Base-by-base conservation (phyloP, 2,113 vertebrate genomes). In the Oryzias melastigma region DNA sequence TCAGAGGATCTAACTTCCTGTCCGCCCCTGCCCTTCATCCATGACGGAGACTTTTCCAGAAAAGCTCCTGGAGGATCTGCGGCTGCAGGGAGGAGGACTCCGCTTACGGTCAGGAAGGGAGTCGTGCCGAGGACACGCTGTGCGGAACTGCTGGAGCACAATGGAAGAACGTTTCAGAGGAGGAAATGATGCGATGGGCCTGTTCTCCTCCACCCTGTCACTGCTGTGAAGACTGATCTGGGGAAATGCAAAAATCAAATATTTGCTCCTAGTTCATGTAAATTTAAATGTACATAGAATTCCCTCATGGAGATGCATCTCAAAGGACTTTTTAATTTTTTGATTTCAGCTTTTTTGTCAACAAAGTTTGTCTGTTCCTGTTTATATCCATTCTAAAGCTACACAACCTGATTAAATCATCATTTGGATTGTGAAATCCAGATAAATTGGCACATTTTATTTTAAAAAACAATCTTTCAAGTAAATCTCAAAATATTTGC, bases 51-150 rank as follows among this genome's bases (percentile, higher is more conserved):
- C 24, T 41, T 58, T 74, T 63, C 56, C 60, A 66, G 27, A 40
- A 62, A 52, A 72, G 55, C 50, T 47, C 55, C 55, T 18, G 16
- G 35, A 22, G 29, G n/a, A 27, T 42, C 52, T 53, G 52, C 54
- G 50, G 35, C 20, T 40, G 58, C 35, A 48, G 53, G 44, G 50
- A 41, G 44, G 25, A 60, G 20, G 20, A n/a, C 49, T 8, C 54
- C n/a, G 58, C 22, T 2, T 59, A 69, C 1, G 19, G 58, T 18
- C 55, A 86, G 86, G 84, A 86, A 85, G 80, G 84, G 82, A 85
- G 78, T 78, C 58, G 72, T 58, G 47, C 58, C 16, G 51, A 63
- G 68, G 72, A 65, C 65, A 29, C 60, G 67, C 68, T 88, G 84
- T 81, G 57, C 54, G 42, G 29, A 65, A 1, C 75, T 46, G n/a